Conservation (phyloP, 2,888 invertebrate species). For the Sceliomorpha sp. region DNA sequence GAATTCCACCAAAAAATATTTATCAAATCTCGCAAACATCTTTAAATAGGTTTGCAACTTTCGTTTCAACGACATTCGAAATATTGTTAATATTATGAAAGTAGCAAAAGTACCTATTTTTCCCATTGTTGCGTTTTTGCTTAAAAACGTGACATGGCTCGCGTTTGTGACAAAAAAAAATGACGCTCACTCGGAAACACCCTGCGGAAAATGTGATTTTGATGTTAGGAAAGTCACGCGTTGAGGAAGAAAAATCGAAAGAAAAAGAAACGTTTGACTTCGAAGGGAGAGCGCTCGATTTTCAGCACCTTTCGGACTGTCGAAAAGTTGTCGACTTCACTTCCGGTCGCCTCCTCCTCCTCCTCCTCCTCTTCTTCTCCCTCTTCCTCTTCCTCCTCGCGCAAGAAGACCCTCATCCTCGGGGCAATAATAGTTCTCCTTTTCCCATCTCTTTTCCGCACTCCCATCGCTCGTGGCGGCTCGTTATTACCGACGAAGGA, state of each 20-base stretch:
- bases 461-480: constrained; percentile 39
- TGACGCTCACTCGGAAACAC: no score
- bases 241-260: constrained; percentile 41
- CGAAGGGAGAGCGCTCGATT: constrained; percentile 5
- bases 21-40: no score
- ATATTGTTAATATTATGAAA: no score
- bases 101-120: no score
- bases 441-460: constrained; percentile 1
- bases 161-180: no score
- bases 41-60: no score
- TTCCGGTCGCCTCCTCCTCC: constrained; percentile 20
- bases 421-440: no score
- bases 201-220: constrained; percentile 21
- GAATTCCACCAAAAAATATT: no score
- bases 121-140: no score
- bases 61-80: no score
- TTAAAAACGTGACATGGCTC: no score
- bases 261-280: constrained; percentile 18
- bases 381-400: constrained; percentile 6
- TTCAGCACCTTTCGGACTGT: constrained; percentile 27
- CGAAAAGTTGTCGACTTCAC: constrained; percentile 33
- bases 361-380: constrained; percentile 6
- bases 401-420: no score
- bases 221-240: constrained; percentile 29
- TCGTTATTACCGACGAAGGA: constrained; percentile 51